These are phyloP conservation scores for Lordiphosa clarofinis DNA, from an alignment of 1,140 invertebrate genomes.

Conservation along the genomic window DNA sequence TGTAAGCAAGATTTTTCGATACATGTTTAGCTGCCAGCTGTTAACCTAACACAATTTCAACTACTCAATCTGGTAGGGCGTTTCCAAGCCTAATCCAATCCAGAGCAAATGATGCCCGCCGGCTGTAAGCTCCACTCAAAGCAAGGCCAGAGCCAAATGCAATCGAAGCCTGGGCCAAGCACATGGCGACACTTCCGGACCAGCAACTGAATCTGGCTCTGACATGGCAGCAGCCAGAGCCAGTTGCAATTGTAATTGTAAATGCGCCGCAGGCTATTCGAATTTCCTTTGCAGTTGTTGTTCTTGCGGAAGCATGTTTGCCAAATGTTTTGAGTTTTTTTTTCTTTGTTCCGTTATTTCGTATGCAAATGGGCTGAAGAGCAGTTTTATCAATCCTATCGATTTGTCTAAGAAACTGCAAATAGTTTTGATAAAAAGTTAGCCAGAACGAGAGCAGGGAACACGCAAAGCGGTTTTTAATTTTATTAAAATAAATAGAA, in stretches of 20 bases:
- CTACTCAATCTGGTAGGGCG: background rate
- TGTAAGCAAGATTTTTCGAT: no score
- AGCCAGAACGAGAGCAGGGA: conserved; percentile 20
- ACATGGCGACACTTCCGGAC: conserved; percentile 62
- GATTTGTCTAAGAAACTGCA: conserved; percentile 22
- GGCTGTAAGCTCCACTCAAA: conserved; percentile 32
- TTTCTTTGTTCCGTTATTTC: background rate
- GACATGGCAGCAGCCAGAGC: background rate
- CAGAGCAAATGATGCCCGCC: conserved; percentile 60
- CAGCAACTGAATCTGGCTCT: background rate
- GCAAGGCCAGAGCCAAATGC: conserved; percentile 37
- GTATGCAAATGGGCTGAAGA: conserved; percentile 60
- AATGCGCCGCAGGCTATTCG: conserved; percentile 5
- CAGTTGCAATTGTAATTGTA: conserved; percentile 25
- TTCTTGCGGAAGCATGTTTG: conserved; percentile 20
- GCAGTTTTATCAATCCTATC: conserved; percentile 8
- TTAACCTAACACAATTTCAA: no score
- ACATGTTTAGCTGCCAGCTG: no score
- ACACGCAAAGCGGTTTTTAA: conserved; percentile 34
- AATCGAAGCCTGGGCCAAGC: conserved; percentile 9
- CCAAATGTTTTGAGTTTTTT: conserved; percentile 31
- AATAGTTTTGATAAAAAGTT: conserved; percentile 10
- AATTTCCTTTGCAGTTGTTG: conserved; percentile 2
- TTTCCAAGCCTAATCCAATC: background rate
- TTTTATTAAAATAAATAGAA: conserved; percentile 35